These are phyloP conservation scores for Sebastiscus albofasciatus DNA, from an alignment of 2,797 vertebrate genomes.

Conservation along the genomic window DNA sequence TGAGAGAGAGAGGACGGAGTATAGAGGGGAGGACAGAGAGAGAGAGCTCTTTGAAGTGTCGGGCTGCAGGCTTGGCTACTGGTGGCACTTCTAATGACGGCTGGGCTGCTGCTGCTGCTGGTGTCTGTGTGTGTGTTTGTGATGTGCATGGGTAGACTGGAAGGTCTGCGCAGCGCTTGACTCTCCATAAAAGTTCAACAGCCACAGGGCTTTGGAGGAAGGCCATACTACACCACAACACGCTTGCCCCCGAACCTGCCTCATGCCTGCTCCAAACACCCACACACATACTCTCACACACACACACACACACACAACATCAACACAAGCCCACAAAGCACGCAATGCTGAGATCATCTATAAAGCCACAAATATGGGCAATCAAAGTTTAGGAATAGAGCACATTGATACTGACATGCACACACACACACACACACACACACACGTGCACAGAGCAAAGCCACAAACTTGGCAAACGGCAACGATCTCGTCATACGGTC, in stretches of 20 bases:
- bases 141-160: slow-evolving; percentile 45
- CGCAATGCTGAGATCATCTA: slow-evolving; percentile 72
- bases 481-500: slow-evolving; percentile 50
- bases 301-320: slow-evolving; percentile 17
- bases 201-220: slow-evolving; percentile 74
- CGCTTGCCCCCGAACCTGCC: slow-evolving; percentile 58
- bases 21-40: slow-evolving; percentile 3
- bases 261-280: slow-evolving; percentile 51
- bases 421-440: slow-evolving; percentile 19
- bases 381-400: slow-evolving; percentile 64
- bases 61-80: slow-evolving; percentile 62
- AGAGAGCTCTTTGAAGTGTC: slow-evolving; percentile 66
- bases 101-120: slow-evolving; percentile 18
- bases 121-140: background rate
- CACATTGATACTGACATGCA: slow-evolving; percentile 53
- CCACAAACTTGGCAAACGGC: slow-evolving; percentile 55
- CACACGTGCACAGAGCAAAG: slow-evolving; percentile 19
- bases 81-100: slow-evolving; percentile 67
- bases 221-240: slow-evolving; percentile 70
- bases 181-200: slow-evolving; percentile 82
- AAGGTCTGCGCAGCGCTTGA: slow-evolving; percentile 72
- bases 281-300: slow-evolving; percentile 3
- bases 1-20: slow-evolving; percentile 1
- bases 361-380: slow-evolving; percentile 73
- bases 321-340: slow-evolving; percentile 59